Evolutionary conservation across 2,888 invertebrate species (phyloP).

Genomic region (Trissolcus japonicus): DNA sequence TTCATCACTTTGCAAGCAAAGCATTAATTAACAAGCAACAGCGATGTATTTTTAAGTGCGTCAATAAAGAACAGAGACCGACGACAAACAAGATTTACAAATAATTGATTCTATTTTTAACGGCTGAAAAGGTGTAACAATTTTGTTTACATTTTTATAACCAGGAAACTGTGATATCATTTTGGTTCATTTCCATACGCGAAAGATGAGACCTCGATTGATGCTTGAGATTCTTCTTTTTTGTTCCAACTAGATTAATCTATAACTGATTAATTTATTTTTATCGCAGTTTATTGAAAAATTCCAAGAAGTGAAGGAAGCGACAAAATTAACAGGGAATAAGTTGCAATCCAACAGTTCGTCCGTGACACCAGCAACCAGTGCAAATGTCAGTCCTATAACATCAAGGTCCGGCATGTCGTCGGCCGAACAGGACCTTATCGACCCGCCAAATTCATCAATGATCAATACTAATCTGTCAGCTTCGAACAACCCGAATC

Average conservation of each 20-base stretch:
- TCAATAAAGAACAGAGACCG: no score
- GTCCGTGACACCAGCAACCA: slow-evolving; percentile 89
- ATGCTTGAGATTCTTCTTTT: no score
- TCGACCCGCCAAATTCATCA: slow-evolving; percentile 79
- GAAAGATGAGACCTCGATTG: no score
- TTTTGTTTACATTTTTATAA: no score
- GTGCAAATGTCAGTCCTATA: slow-evolving; percentile 92
- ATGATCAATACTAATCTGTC: slow-evolving; percentile 75
- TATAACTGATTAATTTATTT: slow-evolving; percentile 35
- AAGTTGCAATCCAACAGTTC: slow-evolving; percentile 80
- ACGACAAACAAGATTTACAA: not conserved
- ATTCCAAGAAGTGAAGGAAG: slow-evolving; percentile 98
- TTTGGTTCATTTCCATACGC: no score
- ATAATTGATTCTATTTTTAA: no score
- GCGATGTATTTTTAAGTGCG: no score
- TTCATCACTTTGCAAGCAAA: no score
- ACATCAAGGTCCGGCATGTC: slow-evolving; percentile 81
- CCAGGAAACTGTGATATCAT: no score
- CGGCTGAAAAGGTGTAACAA: no score
- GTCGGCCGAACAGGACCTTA: slow-evolving; percentile 76
- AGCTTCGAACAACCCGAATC: slow-evolving; percentile 74
- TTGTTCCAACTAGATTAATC: not conserved
- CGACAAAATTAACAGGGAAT: slow-evolving; percentile 86
- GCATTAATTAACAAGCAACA: no score
- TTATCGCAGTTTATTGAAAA: slow-evolving; percentile 93